phyloP scores from a whole-genome alignment of 1,140 invertebrate species.

The Panagrolaimus sp. region DNA sequence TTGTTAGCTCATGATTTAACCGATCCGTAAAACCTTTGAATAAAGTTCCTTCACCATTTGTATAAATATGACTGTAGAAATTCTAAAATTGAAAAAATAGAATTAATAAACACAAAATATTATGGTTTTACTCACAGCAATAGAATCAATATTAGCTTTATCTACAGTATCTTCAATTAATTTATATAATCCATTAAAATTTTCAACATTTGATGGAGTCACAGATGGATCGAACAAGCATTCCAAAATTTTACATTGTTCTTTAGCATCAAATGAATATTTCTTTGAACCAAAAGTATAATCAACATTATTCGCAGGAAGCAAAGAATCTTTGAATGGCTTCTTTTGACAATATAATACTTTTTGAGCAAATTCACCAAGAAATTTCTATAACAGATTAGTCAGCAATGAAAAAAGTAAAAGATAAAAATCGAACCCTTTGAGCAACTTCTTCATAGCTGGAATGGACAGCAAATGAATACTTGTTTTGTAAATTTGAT shows the following conservation, averaged over 20 bases:
- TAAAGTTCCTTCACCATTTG: neutral
- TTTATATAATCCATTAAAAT: neutral
- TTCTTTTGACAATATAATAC: neutral
- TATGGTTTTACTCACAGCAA: conserved; percentile 4
- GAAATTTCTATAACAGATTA: neutral
- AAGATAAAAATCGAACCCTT: neutral
- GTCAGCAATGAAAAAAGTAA: neutral
- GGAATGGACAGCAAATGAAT: too few species aligned
- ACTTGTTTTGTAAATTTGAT: too few species aligned
- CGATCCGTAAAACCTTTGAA: conserved; percentile 4
- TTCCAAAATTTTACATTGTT: neutral
- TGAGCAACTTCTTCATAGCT: too few species aligned
- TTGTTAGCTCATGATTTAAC: neutral
- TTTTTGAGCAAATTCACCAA: neutral
- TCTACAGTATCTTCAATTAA: neutral
- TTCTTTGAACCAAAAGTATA: neutral
- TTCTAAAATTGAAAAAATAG: neutral
- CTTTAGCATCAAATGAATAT: neutral
- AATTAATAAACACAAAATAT: neutral
- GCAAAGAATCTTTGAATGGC: neutral
- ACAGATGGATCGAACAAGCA: neutral
- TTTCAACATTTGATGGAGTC: neutral
- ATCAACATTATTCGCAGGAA: neutral
- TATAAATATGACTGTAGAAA: conserved; percentile 5
- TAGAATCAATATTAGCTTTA: neutral